Conservation (phyloP, 2,888 invertebrate genomes). For the Pachymerium ferrugineum region DNA sequence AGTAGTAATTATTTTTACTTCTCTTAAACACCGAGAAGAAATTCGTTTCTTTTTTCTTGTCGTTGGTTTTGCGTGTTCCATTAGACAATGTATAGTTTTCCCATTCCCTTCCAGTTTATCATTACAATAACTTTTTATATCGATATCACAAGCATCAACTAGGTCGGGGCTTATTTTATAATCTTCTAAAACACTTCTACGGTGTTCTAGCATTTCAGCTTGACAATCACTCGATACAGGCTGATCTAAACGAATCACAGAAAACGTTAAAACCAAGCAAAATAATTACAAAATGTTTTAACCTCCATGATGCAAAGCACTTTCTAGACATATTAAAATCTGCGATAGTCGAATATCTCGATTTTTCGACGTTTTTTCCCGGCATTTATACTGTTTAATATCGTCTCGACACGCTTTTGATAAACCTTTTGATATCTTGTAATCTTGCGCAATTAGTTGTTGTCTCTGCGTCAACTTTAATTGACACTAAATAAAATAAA, state of each 20-base stretch:
- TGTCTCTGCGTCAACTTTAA: constrained; percentile 79
- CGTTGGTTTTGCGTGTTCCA: constrained; percentile 68
- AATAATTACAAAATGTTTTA: not conserved
- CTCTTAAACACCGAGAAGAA: constrained; percentile 64
- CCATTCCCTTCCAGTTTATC: constrained; percentile 67
- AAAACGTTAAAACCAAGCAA: not conserved
- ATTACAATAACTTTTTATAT: constrained; percentile 67
- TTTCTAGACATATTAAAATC: constrained; percentile 85
- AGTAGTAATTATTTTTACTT: constrained; percentile 51
- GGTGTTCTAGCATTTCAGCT: constrained; percentile 82
- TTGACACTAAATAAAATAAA: constrained; percentile 56
- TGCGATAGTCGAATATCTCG: constrained; percentile 73
- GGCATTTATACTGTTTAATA: constrained; percentile 77
- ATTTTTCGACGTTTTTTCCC: constrained; percentile 54
- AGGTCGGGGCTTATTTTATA: constrained; percentile 90
- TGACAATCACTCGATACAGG: constrained; percentile 72
- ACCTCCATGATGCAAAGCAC: constrained; percentile 47
- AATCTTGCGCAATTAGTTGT: constrained; percentile 82
- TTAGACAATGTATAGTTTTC: constrained; percentile 86
- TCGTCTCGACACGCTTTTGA: constrained; percentile 84
- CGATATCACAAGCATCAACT: constrained; percentile 76
- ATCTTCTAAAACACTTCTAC: constrained; percentile 86
- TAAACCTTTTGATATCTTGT: constrained; percentile 79
- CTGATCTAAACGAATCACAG: constrained; percentile 43
- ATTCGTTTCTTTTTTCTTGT: constrained; percentile 58